Evolutionary conservation across 2,797 vertebrate genomes (phyloP).

Genomic region (Argyrosomus regius): DNA sequence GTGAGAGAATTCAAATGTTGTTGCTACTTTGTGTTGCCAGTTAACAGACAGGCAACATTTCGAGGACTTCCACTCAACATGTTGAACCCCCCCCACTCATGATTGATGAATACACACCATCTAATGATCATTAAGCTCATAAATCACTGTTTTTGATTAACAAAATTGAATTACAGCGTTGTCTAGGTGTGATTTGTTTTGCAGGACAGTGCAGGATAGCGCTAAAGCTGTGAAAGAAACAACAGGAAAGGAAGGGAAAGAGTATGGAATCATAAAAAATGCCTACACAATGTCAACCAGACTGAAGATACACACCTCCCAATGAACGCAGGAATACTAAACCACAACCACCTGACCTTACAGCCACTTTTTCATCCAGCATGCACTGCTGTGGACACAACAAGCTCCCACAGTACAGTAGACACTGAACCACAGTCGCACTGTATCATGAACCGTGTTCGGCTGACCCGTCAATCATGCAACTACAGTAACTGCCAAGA

Average conservation of each 20-base stretch:
- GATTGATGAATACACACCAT: background rate
- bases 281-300: too few species aligned
- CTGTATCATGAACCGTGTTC: background rate
- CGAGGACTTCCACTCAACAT: background rate
- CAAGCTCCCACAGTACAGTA: background rate
- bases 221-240: background rate
- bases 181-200: background rate
- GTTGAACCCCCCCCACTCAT: background rate
- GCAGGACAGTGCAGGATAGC: background rate
- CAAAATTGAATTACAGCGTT: background rate
- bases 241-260: background rate
- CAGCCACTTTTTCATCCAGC: background rate
- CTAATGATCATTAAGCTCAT: background rate
- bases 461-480: background rate
- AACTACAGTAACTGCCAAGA: background rate
- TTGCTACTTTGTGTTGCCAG: background rate
- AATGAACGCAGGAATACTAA: background rate
- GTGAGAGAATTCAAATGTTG: background rate
- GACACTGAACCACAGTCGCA: background rate
- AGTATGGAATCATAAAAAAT: background rate
- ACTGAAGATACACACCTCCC: background rate
- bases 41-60: background rate
- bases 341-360: background rate
- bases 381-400: slow-evolving; percentile 28
- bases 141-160: background rate